Evolutionary conservation across 2,888 invertebrate genomes (phyloP).

Genomic region (Siphlonurus alternatus): DNA sequence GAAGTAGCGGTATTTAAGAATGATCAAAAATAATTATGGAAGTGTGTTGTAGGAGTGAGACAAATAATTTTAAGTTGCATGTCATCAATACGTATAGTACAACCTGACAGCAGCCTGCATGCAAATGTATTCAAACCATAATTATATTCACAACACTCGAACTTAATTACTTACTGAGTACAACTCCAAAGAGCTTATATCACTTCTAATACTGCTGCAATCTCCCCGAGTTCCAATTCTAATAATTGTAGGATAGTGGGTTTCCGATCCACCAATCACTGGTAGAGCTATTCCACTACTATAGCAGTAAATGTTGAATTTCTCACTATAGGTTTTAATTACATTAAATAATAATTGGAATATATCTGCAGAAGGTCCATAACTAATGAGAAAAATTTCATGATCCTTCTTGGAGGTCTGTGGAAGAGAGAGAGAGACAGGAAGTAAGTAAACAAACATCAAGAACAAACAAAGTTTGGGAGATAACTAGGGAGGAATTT

Average conservation of each 20-base stretch:
- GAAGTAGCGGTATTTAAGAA: too few species aligned
- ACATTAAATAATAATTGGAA: constrained; percentile 22
- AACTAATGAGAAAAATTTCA: constrained; percentile 24
- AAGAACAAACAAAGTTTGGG: too few species aligned
- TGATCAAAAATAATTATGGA: too few species aligned
- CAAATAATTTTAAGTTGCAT: too few species aligned
- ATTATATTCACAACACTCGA: too few species aligned
- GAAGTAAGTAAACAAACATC: constrained; percentile 1
- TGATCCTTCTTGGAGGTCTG: constrained; percentile 27
- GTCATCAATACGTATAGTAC: too few species aligned
- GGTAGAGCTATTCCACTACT: constrained; percentile 25
- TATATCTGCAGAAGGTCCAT: constrained; percentile 21
- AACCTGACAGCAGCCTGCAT: too few species aligned
- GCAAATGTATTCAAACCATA: too few species aligned
- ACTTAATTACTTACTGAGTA: constrained; percentile 25
- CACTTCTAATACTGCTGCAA: constrained; percentile 23
- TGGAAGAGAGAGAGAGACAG: constrained; percentile 8
- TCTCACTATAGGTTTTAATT: constrained; percentile 17
- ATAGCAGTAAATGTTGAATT: constrained; percentile 20
- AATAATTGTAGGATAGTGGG: constrained; percentile 23
- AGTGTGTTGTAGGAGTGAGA: too few species aligned
- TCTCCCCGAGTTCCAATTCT: constrained; percentile 25
- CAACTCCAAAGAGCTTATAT: constrained; percentile 27
- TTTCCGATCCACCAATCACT: constrained; percentile 11
- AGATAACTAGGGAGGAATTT: too few species aligned